phyloP scores from a whole-genome alignment of 2,113 vertebrate species.

The Pseudorectes ferrugineus region DNA sequence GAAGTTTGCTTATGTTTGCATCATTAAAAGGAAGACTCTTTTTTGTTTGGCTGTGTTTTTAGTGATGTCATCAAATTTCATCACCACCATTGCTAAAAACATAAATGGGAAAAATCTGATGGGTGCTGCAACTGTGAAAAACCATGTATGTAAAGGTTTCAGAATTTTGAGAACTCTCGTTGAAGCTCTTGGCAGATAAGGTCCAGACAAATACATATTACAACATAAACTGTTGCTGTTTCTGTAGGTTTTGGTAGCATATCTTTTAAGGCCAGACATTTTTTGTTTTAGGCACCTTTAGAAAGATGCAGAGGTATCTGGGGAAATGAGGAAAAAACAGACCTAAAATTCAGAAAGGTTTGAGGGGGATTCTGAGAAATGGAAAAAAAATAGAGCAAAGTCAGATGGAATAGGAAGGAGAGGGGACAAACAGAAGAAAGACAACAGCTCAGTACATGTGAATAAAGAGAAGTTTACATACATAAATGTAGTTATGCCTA shows the following conservation, averaged over 20 bases:
- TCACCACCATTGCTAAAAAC: not conserved
- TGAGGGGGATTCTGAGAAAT: not conserved
- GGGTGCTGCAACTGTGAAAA: not conserved
- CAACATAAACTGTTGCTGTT: not conserved
- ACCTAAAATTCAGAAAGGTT: not conserved
- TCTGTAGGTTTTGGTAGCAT: not conserved
- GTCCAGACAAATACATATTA: not conserved
- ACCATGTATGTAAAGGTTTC: not conserved
- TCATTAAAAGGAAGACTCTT: not conserved
- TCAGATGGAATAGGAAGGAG: not conserved
- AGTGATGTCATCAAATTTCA: not conserved
- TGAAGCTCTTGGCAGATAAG: not conserved
- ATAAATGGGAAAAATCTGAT: not conserved
- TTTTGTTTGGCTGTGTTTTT: not conserved
- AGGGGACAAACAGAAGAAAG: not conserved
- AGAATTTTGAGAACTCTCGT: not conserved
- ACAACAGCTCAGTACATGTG: not conserved
- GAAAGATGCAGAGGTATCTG: not conserved
- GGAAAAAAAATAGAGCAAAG: not conserved
- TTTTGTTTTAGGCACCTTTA: not conserved
- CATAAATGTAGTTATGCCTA: not conserved
- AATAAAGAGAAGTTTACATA: not conserved
- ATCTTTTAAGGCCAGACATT: not conserved
- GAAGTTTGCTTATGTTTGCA: not conserved
- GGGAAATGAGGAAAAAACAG: not conserved